Base-by-base conservation (phyloP, 64 coral and sea anemone genomes). In the Montipora efflorescens region DNA sequence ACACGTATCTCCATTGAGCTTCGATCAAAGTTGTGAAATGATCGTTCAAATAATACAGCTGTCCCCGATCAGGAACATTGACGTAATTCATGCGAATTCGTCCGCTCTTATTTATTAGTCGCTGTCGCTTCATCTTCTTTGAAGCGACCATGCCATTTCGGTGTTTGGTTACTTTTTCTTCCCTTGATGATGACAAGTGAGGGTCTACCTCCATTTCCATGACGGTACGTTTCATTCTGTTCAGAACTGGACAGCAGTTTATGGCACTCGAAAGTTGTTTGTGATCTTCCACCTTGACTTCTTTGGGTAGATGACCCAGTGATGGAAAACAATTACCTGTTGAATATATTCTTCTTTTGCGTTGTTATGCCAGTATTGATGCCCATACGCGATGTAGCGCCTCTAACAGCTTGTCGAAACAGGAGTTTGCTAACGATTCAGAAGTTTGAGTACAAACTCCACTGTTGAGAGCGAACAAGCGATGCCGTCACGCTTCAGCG, bases 1-100 rank as follows among this genome's bases (percentile, higher is more conserved):
- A 93, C 15, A 96, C 91, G 53, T 96, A 96, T 66, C 95, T 81
- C 95, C 95, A 96, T 11, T 81, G 80, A 71, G 87, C 92, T 25
- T 96, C 95, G 72, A 96, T 96, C 21, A 96, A 57, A 58, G 95
- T 96, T 14, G 95, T 96, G 76, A 96, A 96, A 87, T 96, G 91
- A 78, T 96, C 95, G 74, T 87, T 67, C 11, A 96, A 73, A 76
- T 87, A 94, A 67, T 85, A 85, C 16, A 96, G 82, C 71, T 93
- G 88, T 74, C 87, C 78, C 2, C 95, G 91, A 52, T 82, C 87
- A 0, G 91, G 91, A 15, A 96, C 91, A 20, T 96, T 92, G 16
- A 92, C 88, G 9, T 78, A 74, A 44, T 89, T 49, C 0, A 93
- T 59, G 28, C 87, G 91, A 75, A 96, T 82, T 74, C 89, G 89